Base-by-base conservation (phyloP, 2,888 invertebrate species). In the Microctonus brassicae region DNA sequence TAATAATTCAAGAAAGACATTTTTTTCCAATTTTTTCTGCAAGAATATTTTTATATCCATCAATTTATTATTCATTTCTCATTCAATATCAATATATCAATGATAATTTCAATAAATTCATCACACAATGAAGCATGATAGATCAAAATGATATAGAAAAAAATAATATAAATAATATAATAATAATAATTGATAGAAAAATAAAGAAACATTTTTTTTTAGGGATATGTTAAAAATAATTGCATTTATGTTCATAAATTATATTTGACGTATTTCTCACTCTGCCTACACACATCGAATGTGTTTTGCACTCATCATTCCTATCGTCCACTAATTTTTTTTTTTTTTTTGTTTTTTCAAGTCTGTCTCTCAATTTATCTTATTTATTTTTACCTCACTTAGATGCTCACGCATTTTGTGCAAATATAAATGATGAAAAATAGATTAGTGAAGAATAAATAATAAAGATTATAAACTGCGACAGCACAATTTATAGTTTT, bases 211-310 rank as follows among this genome's bases (percentile, higher is more conserved):
- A 7, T 55, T 55, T 9, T 22, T 55, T 20, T 55, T 20, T 55
- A 20, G 53, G 26, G 11, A 13, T 55, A n/a, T 2, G 26, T 17
- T 24, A 20, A 11, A 11, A 55, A 26, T 20, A 22, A 55, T 1
- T 24, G 57, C 26, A 57, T 57, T 57, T 9, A 26, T 11, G 9
- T n/a, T n/a, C 11, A 5, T 11, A 29, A 55, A 55, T 55, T 1
- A 42, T 20, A 26, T 62, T 42, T 36, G n/a, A 11, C 36, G 42
- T 11, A 42, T 39, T 62, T 4, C 42, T 36, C 36, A 62, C 24
- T 39, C n/a, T n/a, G 42, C 62, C 39, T 62, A 39, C 42, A 42
- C 42, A 62, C 13, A 62, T 42, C 17, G 11, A 57, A 57, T 53
- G 52, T 53, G 52, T 53, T 22, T 53, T 22, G 17, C 52, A 53